These are phyloP conservation scores for Aromia moschata DNA, from an alignment of 2,888 invertebrate species.

Conservation along the genomic window DNA sequence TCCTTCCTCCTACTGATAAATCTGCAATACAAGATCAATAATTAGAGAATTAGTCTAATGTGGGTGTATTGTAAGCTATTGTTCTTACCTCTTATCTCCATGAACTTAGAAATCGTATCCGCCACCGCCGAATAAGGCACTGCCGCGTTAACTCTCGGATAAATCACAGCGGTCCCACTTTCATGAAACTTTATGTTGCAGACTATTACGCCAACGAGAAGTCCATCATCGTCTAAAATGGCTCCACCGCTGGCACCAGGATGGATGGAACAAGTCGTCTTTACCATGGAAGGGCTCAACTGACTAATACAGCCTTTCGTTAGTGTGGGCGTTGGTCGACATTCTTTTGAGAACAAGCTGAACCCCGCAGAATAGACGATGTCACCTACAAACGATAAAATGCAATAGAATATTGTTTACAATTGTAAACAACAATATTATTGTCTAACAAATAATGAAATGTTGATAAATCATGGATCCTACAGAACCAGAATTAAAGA, in stretches of 20 bases:
- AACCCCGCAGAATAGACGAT: slow-evolving; percentile 69
- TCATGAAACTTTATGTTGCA: slow-evolving; percentile 65
- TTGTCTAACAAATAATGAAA: too few species aligned
- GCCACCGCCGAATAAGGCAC: slow-evolving; percentile 61
- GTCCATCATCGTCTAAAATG: slow-evolving; percentile 64
- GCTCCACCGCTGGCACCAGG: slow-evolving; percentile 73
- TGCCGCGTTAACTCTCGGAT: slow-evolving; percentile 71
- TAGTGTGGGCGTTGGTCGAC: slow-evolving; percentile 64
- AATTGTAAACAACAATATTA: too few species aligned
- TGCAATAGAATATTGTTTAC: too few species aligned
- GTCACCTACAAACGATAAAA: slow-evolving; percentile 61
- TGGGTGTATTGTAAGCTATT: too few species aligned
- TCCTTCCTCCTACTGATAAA: too few species aligned
- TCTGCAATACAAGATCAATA: too few species aligned
- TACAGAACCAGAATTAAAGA: too few species aligned
- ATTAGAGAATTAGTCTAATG: too few species aligned
- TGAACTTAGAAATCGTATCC: slow-evolving; percentile 28
- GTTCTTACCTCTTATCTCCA: slow-evolving; percentile 31
- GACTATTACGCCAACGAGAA: slow-evolving; percentile 69
- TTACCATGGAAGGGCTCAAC: slow-evolving; percentile 67
- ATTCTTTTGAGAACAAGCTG: slow-evolving; percentile 66
- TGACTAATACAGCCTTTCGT: slow-evolving; percentile 69
- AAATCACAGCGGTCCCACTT: slow-evolving; percentile 64
- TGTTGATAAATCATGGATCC: too few species aligned
- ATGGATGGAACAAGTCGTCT: slow-evolving; percentile 72